Conservation (phyloP, 1,140 invertebrate genomes). For the Drosophila malerkotliana region DNA sequence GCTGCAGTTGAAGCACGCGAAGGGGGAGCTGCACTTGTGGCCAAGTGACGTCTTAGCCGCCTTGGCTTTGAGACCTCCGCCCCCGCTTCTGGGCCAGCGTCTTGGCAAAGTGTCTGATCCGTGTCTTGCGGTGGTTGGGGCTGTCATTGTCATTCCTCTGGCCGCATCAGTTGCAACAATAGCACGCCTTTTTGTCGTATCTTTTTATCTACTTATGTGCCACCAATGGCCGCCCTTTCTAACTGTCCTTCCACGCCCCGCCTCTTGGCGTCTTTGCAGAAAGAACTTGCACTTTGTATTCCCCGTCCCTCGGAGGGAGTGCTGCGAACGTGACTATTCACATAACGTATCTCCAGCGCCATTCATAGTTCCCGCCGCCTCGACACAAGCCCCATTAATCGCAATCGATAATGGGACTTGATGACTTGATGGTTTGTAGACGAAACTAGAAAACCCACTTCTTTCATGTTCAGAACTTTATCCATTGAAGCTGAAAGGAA, state of each 20-base stretch:
- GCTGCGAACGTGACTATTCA: constrained; percentile 65
- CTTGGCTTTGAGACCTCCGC: constrained; percentile 20
- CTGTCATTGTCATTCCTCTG: constrained; percentile 15
- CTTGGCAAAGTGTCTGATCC: constrained; percentile 57
- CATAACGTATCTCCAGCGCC: constrained; percentile 45
- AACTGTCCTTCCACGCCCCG: background rate
- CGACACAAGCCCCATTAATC: constrained; percentile 7
- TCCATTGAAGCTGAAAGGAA: background rate
- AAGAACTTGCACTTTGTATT: constrained; percentile 67
- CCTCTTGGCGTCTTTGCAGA: constrained; percentile 41
- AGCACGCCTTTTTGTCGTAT: constrained; percentile 54
- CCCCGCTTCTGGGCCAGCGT: constrained; percentile 9
- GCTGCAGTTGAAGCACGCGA: constrained; percentile 3
- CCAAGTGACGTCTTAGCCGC: constrained; percentile 51
- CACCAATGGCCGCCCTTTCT: constrained; percentile 9
- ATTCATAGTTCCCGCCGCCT: constrained; percentile 39
- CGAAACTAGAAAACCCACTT: constrained; percentile 1
- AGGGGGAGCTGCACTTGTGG: constrained; percentile 47
- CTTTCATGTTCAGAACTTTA: background rate
- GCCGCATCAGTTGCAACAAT: constrained; percentile 30
- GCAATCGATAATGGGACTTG: constrained; percentile 43
- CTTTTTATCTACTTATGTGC: constrained; percentile 63
- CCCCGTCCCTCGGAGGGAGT: constrained; percentile 29
- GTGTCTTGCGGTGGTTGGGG: constrained; percentile 18
- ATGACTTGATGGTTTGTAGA: constrained; percentile 12